phyloP scores from a whole-genome alignment of 2,888 invertebrate species.

The Arrhopalites spinosus region DNA sequence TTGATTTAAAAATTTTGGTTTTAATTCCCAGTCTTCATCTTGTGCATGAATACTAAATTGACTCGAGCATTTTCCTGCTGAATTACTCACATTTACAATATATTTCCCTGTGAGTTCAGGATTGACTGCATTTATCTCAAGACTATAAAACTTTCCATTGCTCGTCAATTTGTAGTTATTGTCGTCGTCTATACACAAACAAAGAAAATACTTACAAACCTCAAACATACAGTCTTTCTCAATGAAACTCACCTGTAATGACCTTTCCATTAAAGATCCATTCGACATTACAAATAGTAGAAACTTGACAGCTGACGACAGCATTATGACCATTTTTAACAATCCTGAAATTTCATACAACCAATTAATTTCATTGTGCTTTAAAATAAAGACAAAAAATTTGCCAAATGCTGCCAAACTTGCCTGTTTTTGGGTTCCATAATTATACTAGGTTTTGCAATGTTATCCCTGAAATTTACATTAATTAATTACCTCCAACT shows the following conservation, averaged over 20 bases:
- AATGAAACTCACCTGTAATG: conserved; percentile 15
- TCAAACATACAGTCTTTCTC: background rate
- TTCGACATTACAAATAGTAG: conserved; percentile 32
- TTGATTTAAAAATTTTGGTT: conserved; percentile 36
- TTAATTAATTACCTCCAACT: background rate
- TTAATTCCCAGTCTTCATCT: conserved; percentile 32
- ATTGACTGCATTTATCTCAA: conserved; percentile 30
- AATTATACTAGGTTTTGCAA: conserved; percentile 25
- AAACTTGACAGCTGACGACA: conserved; percentile 38
- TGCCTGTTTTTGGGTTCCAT: conserved; percentile 41
- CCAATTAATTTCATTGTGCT: no score
- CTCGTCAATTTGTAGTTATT: conserved; percentile 24
- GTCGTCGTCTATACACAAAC: conserved; percentile 20
- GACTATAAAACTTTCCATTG: conserved; percentile 30
- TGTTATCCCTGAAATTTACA: conserved; percentile 20
- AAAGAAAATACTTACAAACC: background rate
- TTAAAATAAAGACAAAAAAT: no score
- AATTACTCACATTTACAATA: conserved; percentile 29
- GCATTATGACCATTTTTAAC: conserved; percentile 36
- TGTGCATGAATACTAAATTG: conserved; percentile 35
- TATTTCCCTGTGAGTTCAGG: conserved; percentile 27
- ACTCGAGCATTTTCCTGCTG: conserved; percentile 26
- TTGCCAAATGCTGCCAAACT: no score
- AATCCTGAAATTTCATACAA: no score
- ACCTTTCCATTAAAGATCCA: conserved; percentile 37